Evolutionary conservation across 2,113 vertebrate genomes (phyloP), one percentile per base, ranked within the genome.

Genomic region (Sturnus vulgaris): DNA sequence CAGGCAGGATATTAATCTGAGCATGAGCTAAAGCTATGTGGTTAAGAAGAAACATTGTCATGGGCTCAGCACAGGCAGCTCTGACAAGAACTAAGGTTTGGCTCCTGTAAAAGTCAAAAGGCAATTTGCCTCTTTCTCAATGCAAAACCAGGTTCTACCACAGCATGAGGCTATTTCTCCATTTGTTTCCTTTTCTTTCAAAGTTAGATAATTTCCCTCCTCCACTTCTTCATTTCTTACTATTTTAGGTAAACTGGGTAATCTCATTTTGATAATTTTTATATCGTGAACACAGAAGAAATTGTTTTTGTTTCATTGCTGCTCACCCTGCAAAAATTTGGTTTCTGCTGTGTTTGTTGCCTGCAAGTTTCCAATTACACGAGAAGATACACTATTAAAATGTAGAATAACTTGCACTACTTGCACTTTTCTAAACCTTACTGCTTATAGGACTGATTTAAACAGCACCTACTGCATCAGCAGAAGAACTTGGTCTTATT

Each of bases 121-220:
- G 19, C 85, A 85, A 57, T 69, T 60, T 63, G 21, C 28, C 23
- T 78, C 21, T 93, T 90, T 44, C 31, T 85, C 55, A 77, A 37
- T 91, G 87, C 66, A 96, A 88, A 94, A 86, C 60, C 82, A 91
- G 20, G 30, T 85, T 93, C 86, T 85, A 63, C 84, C 89, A 94
- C 87, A 94, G 70, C 39, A 95, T 82, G 83, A 91, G 83, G 92
- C 86, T 94, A 39, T 96, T 95, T 95, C 87, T 91, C 86, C 30
- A 53, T 50, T 86, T 71, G 42, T 65, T 93, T 83, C 37, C 27
- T 86, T 65, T 93, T 46, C 60, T 88, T 88, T 73, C 56, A 11
- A 73, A 88, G 33, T 77, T 52, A 70, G 31, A 44, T 53, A 22
- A 27, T 21, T 84, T 84, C 40, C 52, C n/a, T 82, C 47, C 52